Percentiles rank a stretch among this genome's conserved stretches.
Conservation (phyloP, 2,888 invertebrate genomes). For the Chymomyza procnemis region DNA sequence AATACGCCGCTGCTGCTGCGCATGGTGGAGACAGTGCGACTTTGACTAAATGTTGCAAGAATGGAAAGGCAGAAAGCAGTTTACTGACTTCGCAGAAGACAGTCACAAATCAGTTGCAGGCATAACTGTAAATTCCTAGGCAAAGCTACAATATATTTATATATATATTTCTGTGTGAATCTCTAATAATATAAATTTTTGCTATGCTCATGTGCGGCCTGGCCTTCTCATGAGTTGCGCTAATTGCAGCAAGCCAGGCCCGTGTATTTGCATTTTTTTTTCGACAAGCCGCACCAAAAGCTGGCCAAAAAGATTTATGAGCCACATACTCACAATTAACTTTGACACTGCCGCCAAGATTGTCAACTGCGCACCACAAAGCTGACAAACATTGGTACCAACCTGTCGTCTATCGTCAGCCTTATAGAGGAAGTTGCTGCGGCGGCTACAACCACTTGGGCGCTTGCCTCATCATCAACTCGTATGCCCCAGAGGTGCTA, state of each 20-base stretch:
- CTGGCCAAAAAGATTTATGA: constrained; percentile 46
- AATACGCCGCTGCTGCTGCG: constrained; percentile 20
- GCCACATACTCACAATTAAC: constrained; percentile 40
- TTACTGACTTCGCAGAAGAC: constrained; percentile 4
- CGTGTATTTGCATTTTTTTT: constrained; percentile 38
- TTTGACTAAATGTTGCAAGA: constrained; percentile 62
- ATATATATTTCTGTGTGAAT: constrained; percentile 14
- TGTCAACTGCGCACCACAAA: not conserved
- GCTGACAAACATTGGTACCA: constrained; percentile 18
- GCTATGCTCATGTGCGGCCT: constrained; percentile 44
- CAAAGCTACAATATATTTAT: not conserved
- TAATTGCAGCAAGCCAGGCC: constrained; percentile 45
- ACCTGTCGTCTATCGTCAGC: constrained; percentile 13
- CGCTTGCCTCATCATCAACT: not conserved
- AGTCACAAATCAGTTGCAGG: constrained; percentile 57
- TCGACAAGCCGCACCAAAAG: constrained; percentile 12
- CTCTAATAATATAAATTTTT: constrained; percentile 63
- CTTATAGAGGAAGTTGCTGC: constrained; percentile 14
- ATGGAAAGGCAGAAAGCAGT: constrained; percentile 49
- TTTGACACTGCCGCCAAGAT: constrained; percentile 18
- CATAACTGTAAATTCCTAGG: constrained; percentile 52
- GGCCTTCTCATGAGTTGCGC: constrained; percentile 20
- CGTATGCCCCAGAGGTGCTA: constrained; percentile 35
- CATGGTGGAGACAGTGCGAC: constrained; percentile 44
- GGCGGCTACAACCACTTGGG: not conserved